Percentiles rank a stretch among this genome's conserved stretches.
Evolutionary conservation across 2,888 invertebrate genomes (phyloP).

Genomic region (Buathra laborator): DNA sequence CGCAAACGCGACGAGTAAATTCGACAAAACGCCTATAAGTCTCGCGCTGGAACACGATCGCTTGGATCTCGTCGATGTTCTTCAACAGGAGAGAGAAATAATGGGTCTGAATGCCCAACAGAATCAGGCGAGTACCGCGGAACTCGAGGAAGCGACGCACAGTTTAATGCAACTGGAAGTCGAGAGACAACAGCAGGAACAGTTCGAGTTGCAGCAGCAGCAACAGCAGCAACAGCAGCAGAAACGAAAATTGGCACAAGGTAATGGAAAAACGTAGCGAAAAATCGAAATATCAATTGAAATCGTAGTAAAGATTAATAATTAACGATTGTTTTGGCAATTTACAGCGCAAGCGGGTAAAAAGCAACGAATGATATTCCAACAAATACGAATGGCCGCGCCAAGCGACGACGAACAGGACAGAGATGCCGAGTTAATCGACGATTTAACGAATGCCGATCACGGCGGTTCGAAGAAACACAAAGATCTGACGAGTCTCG

Average conservation of each 20-base stretch:
- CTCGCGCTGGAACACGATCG: conserved; percentile 90
- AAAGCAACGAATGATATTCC: conserved; percentile 81
- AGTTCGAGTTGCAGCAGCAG: conserved; percentile 76
- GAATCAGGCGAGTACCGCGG: conserved; percentile 77
- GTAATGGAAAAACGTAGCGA: conserved; percentile 60
- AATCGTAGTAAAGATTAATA: background rate
- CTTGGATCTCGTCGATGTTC: conserved; percentile 87
- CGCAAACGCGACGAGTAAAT: conserved; percentile 89
- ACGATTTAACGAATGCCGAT: conserved; percentile 74
- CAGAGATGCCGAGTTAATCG: conserved; percentile 75
- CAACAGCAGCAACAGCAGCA: conserved; percentile 75
- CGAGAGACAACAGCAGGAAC: conserved; percentile 77
- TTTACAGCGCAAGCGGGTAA: conserved; percentile 74
- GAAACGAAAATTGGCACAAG: conserved; percentile 74
- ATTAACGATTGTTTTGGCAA: conserved; percentile 18
- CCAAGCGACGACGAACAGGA: conserved; percentile 78
- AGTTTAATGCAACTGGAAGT: conserved; percentile 81
- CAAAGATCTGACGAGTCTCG: conserved; percentile 78
- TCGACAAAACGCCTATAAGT: conserved; percentile 90
- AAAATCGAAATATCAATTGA: background rate
- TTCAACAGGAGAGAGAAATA: conserved; percentile 85
- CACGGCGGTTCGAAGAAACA: conserved; percentile 76
- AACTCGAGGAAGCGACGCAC: conserved; percentile 82
- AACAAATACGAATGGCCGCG: conserved; percentile 79
- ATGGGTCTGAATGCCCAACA: conserved; percentile 75